These are phyloP conservation scores for Saccostrea cuccullata DNA, from an alignment of 1,140 invertebrate genomes.

Conservation along the genomic window DNA sequence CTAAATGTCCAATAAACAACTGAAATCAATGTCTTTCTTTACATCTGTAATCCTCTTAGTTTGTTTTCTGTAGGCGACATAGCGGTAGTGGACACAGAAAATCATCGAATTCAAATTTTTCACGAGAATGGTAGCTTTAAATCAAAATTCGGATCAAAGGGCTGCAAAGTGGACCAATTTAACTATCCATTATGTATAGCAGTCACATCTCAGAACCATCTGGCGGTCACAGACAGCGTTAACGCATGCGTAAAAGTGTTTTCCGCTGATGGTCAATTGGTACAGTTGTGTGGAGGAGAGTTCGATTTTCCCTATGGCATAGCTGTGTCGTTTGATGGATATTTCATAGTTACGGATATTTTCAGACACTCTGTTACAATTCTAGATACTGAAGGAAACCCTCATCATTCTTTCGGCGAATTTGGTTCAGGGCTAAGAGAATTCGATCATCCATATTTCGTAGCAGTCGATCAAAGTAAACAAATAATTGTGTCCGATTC, in stretches of 20 bases:
- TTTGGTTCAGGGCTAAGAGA: conserved; percentile 70
- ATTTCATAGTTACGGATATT: conserved; percentile 71
- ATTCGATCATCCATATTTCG: conserved; percentile 75
- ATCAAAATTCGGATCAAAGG: conserved; percentile 73
- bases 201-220: conserved; percentile 71
- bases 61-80: conserved; percentile 69
- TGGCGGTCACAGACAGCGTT: conserved; percentile 75
- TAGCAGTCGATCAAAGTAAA: conserved; percentile 72
- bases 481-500: conserved; percentile 75
- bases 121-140: conserved; percentile 71
- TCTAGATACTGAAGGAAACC: conserved; percentile 63
- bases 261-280: conserved; percentile 57
- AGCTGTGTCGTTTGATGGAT: conserved; percentile 65
- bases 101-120: conserved; percentile 76
- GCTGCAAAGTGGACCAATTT: conserved; percentile 66
- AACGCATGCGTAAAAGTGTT: conserved; percentile 75
- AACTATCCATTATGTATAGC: conserved; percentile 74
- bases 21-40: neutral
- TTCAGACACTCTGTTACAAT: conserved; percentile 72
- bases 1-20: no score
- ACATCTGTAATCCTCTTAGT: neutral
- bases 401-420: conserved; percentile 68
- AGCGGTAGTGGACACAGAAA: conserved; percentile 75
- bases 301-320: conserved; percentile 74
- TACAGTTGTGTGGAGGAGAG: conserved; percentile 54